These are phyloP conservation scores for Ypsolopha sequella DNA, from an alignment of 2,888 invertebrate genomes.

Conservation along the genomic window DNA sequence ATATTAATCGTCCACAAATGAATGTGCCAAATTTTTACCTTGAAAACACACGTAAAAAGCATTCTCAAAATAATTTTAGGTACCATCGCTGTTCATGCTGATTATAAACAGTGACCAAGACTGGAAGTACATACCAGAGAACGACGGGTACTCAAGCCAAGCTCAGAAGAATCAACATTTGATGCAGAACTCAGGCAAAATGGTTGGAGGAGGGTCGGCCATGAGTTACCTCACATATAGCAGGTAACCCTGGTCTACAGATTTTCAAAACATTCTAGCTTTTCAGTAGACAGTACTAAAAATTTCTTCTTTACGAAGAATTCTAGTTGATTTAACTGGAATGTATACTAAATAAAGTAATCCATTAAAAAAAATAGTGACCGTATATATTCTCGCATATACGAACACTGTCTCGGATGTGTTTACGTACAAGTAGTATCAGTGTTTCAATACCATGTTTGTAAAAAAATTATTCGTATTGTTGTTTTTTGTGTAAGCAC, in stretches of 20 bases:
- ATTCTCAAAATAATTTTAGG: neutral
- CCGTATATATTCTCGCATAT: too few species aligned
- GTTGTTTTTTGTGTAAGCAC: too few species aligned
- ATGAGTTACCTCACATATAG: constrained; percentile 13
- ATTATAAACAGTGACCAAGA: neutral
- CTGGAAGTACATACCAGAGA: constrained; percentile 1
- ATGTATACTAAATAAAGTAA: too few species aligned
- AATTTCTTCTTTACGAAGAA: too few species aligned
- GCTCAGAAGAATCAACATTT: neutral
- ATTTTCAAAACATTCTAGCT: too few species aligned
- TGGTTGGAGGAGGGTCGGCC: constrained; percentile 3
- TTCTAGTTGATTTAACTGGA: too few species aligned
- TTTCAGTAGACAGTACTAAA: too few species aligned
- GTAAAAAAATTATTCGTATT: too few species aligned
- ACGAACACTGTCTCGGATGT: too few species aligned
- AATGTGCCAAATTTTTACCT: neutral
- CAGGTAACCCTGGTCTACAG: constrained; percentile 3
- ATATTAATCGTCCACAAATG: neutral
- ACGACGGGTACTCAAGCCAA: neutral
- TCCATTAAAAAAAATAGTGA: too few species aligned
- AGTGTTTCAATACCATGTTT: too few species aligned
- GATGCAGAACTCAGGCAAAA: neutral
- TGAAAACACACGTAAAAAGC: neutral
- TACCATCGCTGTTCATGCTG: neutral
- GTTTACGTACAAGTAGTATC: too few species aligned